Conservation (phyloP, 2,797 vertebrate species). For the Tympanoctomys barrerae region DNA sequence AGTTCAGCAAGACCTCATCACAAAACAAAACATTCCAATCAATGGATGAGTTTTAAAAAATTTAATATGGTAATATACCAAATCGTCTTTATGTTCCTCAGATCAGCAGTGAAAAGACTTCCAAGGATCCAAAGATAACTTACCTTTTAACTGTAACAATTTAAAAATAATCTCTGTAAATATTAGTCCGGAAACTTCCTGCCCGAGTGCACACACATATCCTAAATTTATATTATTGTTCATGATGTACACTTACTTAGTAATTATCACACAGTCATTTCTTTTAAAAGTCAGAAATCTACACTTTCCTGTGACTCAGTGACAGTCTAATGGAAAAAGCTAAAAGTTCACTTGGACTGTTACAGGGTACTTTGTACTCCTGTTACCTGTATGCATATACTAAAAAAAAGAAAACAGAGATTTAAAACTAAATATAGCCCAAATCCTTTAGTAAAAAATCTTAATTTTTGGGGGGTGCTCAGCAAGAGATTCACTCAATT, state of each 20-base stretch:
- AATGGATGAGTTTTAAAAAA: not conserved
- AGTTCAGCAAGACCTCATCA: not conserved
- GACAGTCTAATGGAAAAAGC: conserved; percentile 1
- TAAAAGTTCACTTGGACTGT: not conserved
- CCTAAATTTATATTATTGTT: conserved; percentile 35
- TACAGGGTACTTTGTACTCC: not conserved
- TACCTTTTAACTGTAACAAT: conserved; percentile 10
- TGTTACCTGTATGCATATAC: not conserved
- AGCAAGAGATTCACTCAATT: not conserved
- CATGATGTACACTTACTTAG: not conserved
- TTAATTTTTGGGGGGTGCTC: not conserved
- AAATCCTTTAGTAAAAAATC: conserved; percentile 26
- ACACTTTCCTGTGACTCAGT: conserved; percentile 51
- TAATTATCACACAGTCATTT: conserved; percentile 8
- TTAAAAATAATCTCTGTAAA: conserved; percentile 61
- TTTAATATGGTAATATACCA: conserved; percentile 30
- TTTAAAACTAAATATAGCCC: conserved; percentile 11
- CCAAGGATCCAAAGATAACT: conserved; percentile 17
- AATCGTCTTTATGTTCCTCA: not conserved
- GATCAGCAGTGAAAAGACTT: conserved; percentile 21
- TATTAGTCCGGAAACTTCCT: conserved; percentile 53
- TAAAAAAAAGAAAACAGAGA: not conserved
- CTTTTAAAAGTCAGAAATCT: conserved; percentile 21
- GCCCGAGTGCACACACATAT: not conserved
- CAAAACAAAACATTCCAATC: not conserved